Percentiles rank a stretch among this genome's conserved stretches.
Evolutionary conservation across 2,113 vertebrate species (phyloP).

Genomic region (Pyxicephalus adspersus): DNA sequence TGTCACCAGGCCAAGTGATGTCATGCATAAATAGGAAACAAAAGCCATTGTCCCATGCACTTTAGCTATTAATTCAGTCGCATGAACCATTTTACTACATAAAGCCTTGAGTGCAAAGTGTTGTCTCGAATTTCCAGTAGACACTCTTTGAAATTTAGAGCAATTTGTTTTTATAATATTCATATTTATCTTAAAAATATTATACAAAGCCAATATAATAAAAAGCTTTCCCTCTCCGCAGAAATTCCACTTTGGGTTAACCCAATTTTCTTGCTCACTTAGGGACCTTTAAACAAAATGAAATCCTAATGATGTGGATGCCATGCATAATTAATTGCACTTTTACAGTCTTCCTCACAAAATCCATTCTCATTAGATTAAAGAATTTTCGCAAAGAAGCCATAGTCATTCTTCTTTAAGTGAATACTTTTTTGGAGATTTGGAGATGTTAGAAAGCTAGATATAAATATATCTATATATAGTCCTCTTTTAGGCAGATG

Average conservation of each 20-base stretch:
- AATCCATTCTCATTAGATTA: constrained; percentile 98
- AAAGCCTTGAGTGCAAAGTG: constrained; percentile 41
- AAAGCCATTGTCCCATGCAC: constrained; percentile 29
- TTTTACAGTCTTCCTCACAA: constrained; percentile 83
- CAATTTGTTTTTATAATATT: constrained; percentile 66
- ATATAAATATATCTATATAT: no score
- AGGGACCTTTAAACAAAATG: constrained; percentile 86
- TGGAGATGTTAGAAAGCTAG: no score
- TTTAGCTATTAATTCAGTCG: constrained; percentile 37
- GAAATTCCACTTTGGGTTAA: constrained; percentile 79
- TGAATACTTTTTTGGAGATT: not conserved
- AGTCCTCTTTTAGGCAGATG: no score
- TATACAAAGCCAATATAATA: constrained; percentile 73
- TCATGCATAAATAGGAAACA: constrained; percentile 32
- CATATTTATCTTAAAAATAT: constrained; percentile 71
- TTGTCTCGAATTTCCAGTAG: constrained; percentile 22
- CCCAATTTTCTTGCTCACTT: constrained; percentile 88
- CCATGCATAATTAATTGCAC: constrained; percentile 98
- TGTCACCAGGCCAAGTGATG: constrained; percentile 10
- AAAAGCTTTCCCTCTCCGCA: constrained; percentile 76
- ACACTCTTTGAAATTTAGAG: constrained; percentile 52
- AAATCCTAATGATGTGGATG: constrained; percentile 88
- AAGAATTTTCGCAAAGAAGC: constrained; percentile 77
- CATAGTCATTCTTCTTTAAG: constrained; percentile 76
- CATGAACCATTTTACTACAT: constrained; percentile 37